These are phyloP conservation scores for Pangasius mekongensis DNA, from an alignment of 2,797 vertebrate species.

Conservation along the genomic window DNA sequence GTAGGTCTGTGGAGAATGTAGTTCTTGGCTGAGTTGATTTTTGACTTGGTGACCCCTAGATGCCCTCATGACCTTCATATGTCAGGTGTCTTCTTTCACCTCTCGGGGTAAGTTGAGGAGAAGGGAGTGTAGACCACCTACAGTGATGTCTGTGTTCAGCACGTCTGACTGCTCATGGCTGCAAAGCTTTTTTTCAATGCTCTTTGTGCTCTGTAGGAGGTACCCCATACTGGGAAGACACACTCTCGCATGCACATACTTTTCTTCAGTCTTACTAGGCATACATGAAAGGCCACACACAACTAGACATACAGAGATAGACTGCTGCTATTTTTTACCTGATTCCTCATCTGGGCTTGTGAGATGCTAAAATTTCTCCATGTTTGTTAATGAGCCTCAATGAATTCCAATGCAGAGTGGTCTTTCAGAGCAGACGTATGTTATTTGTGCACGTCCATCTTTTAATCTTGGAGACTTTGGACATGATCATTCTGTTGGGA, in stretches of 20 bases:
- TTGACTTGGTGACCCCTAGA: slow-evolving; percentile 14
- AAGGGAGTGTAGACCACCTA: slow-evolving; percentile 43
- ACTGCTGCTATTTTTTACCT: neutral
- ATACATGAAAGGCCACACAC: slow-evolving; percentile 16
- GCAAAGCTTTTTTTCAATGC: slow-evolving; percentile 52
- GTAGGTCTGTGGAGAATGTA: neutral
- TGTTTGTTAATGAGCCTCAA: slow-evolving; percentile 42
- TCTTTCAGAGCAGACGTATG: slow-evolving; percentile 14
- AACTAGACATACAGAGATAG: neutral
- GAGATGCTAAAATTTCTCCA: neutral
- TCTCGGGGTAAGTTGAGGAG: slow-evolving; percentile 20
- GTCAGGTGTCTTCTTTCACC: slow-evolving; percentile 15
- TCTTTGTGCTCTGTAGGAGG: slow-evolving; percentile 54
- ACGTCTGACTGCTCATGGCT: slow-evolving; percentile 38
- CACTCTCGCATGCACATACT: slow-evolving; percentile 11
- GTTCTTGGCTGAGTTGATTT: slow-evolving; percentile 2
- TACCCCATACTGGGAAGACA: slow-evolving; percentile 28
- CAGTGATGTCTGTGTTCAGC: slow-evolving; percentile 46
- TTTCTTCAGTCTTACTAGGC: neutral
- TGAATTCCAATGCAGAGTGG: neutral
- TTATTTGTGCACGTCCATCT: slow-evolving; percentile 23
- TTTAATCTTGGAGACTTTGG: slow-evolving; percentile 36
- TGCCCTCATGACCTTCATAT: slow-evolving; percentile 28
- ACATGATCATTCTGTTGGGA: slow-evolving; percentile 28
- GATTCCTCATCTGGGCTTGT: neutral